Percentiles rank a stretch among this genome's conserved stretches.
These are phyloP conservation scores for Hyposmocoma kahamanoa DNA, from an alignment of 1,140 invertebrate species.

Conservation along the genomic window DNA sequence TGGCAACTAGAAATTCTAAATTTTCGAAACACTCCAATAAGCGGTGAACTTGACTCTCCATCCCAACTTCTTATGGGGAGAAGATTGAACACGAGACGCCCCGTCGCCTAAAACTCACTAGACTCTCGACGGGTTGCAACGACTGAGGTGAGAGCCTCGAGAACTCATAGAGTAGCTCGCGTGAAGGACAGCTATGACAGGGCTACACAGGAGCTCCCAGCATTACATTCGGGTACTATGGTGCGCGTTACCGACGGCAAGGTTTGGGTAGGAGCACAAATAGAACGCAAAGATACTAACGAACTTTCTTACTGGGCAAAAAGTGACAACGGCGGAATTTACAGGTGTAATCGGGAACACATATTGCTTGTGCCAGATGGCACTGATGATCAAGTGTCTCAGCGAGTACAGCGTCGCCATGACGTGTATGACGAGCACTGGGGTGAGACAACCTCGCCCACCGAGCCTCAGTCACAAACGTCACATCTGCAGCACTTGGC, in stretches of 20 bases:
- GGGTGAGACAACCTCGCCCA: too few species aligned
- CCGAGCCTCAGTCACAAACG: too few species aligned
- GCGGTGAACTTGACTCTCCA: slow-evolving; percentile 15
- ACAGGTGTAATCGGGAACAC: slow-evolving; percentile 8
- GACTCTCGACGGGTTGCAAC: background rate
- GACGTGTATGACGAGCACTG: too few species aligned
- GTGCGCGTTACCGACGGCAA: slow-evolving; percentile 6
- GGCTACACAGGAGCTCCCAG: background rate
- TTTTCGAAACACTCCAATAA: slow-evolving; percentile 21
- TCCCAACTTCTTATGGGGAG: slow-evolving; percentile 21
- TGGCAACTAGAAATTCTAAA: slow-evolving; percentile 28
- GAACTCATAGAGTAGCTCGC: slow-evolving; percentile 4
- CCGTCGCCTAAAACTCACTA: slow-evolving; percentile 1
- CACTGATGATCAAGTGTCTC: too few species aligned
- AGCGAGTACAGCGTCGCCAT: too few species aligned
- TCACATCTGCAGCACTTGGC: too few species aligned
- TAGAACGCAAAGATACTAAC: background rate
- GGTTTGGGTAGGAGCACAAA: slow-evolving; percentile 6
- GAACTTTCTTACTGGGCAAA: slow-evolving; percentile 12
- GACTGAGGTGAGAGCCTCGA: background rate
- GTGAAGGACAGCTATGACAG: slow-evolving; percentile 10
- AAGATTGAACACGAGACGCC: slow-evolving; percentile 13
- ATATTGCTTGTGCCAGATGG: background rate
- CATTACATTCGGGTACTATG: slow-evolving; percentile 2
- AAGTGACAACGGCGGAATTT: slow-evolving; percentile 6